Conservation (phyloP, 2,113 vertebrate genomes). For the Glaucomys volans region DNA sequence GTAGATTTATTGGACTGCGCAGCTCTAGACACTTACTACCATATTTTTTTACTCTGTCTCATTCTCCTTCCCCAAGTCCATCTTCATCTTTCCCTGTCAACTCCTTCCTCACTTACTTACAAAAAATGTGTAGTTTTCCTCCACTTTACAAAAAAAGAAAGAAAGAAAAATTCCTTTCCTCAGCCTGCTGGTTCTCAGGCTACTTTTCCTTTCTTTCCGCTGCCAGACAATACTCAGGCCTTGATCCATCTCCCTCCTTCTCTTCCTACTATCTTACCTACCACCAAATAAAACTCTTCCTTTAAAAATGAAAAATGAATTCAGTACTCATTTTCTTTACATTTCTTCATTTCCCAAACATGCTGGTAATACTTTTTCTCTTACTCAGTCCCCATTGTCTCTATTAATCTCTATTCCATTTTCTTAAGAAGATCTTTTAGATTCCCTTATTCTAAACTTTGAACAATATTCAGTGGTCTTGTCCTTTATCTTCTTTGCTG, state of each 20-base stretch:
- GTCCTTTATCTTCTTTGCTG: background rate
- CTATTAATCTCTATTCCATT: background rate
- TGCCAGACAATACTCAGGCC: background rate
- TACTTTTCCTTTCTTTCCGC: background rate
- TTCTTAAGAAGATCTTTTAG: background rate
- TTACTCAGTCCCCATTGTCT: background rate
- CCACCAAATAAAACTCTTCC: background rate
- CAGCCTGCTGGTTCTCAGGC: background rate
- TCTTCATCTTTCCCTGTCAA: background rate
- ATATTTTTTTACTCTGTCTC: background rate
- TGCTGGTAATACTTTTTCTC: background rate
- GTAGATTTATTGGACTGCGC: background rate
- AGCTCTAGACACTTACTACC: background rate
- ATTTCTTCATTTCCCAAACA: background rate
- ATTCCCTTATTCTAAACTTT: background rate
- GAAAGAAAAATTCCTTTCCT: background rate
- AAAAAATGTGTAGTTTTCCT: background rate
- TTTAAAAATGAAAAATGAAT: conserved; percentile 1
- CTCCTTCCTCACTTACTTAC: background rate
- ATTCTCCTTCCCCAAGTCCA: background rate
- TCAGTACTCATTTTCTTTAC: background rate
- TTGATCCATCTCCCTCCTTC: background rate
- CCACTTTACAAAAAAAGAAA: background rate
- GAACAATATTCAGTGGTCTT: background rate
- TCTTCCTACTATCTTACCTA: background rate